Evolutionary conservation across 2,888 invertebrate genomes (phyloP).

Genomic region (Pteria penguin): DNA sequence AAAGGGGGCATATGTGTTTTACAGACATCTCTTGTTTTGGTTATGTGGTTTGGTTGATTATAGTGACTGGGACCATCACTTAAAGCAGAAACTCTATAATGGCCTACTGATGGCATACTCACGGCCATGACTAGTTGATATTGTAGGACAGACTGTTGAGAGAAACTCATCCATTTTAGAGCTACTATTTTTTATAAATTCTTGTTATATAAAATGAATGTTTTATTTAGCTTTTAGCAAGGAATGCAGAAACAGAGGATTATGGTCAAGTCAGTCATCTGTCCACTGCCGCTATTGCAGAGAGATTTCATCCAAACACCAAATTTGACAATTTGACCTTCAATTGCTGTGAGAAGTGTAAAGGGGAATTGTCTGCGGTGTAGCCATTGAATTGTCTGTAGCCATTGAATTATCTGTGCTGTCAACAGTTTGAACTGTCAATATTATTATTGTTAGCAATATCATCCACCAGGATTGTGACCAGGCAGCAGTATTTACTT

Average conservation of each 20-base stretch:
- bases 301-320: slow-evolving; percentile 72
- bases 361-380: slow-evolving; percentile 73
- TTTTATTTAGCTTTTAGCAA: slow-evolving; percentile 56
- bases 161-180: not conserved
- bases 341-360: slow-evolving; percentile 74
- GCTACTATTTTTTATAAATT: not conserved
- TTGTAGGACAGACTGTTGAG: not conserved
- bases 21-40: too few species aligned
- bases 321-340: slow-evolving; percentile 75
- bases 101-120: not conserved
- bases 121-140: not conserved
- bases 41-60: too few species aligned
- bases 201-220: too few species aligned
- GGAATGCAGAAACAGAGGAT: slow-evolving; percentile 53
- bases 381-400: not conserved
- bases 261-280: not conserved
- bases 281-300: slow-evolving; percentile 35
- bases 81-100: too few species aligned
- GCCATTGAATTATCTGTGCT: too few species aligned
- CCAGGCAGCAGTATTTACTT: too few species aligned
- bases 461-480: too few species aligned
- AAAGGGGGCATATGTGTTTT: too few species aligned
- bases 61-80: too few species aligned
- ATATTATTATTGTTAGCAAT: too few species aligned
- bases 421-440: too few species aligned